Evolutionary conservation across 2,888 invertebrate genomes (phyloP).

Genomic region (Acrobasis repandana): DNA sequence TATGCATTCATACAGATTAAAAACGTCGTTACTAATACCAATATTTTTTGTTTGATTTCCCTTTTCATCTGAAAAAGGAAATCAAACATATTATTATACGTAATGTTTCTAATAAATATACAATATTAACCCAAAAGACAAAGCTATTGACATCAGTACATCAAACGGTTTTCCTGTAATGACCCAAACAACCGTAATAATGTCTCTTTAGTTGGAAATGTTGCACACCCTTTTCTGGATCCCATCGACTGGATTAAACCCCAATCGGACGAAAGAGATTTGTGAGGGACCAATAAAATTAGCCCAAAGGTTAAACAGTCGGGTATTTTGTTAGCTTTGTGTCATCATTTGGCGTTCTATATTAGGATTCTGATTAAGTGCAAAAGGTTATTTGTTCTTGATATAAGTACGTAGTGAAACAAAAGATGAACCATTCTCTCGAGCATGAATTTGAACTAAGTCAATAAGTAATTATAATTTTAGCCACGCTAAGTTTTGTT

Average conservation of each 20-base stretch:
- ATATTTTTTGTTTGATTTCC: too few species aligned
- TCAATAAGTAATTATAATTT: too few species aligned
- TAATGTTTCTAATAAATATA: not conserved
- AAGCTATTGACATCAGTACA: not conserved
- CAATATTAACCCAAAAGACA: not conserved
- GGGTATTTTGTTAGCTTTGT: conserved; percentile 8
- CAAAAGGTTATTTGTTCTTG: too few species aligned
- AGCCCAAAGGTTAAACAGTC: conserved; percentile 10
- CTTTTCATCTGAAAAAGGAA: too few species aligned
- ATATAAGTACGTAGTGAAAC: too few species aligned
- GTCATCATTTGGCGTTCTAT: conserved; percentile 12
- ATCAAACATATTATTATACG: too few species aligned
- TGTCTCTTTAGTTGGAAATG: conserved; percentile 13
- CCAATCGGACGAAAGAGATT: conserved; percentile 15
- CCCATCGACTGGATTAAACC: conserved; percentile 7
- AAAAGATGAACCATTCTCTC: too few species aligned
- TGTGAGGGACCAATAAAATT: conserved; percentile 13
- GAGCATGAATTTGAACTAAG: too few species aligned
- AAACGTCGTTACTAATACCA: too few species aligned
- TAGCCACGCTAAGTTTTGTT: too few species aligned
- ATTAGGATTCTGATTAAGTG: not conserved
- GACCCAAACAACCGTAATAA: conserved; percentile 14
- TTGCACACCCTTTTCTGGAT: not conserved
- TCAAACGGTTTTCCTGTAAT: conserved; percentile 12
- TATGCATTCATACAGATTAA: too few species aligned